Evolutionary conservation across 2,888 invertebrate genomes (phyloP), one percentile per base, ranked within the genome.

Genomic region (Nebria brevicollis): DNA sequence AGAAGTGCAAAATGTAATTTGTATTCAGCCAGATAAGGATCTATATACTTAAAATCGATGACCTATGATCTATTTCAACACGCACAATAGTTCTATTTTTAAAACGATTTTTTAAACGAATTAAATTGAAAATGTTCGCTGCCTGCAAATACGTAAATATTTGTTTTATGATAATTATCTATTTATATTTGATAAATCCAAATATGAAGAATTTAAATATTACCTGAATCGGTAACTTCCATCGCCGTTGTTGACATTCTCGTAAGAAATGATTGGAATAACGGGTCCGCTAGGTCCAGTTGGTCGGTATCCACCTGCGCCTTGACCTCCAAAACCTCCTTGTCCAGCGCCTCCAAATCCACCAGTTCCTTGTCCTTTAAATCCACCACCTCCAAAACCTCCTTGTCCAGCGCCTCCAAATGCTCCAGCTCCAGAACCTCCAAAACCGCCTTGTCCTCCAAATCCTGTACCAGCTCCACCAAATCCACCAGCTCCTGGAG

Each of bases 191-290:
- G 34, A 34, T 34, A 34, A 34, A 34, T 34, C 25, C 78, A 72
- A 72, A 66, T 65, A 65, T 75, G 75, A 75, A 72, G 66, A 73
- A 26, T 11, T 68, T 74, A 77, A 20, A 42, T 68, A 83, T 84
- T 86, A 90, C 89, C 89, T 89, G 85, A 90, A 92, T 84, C 90
- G 91, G 85, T 92, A 92, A 83, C 90, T 91, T 74, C 92, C 92
- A 86, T 92, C 92, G 7, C 91, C 91, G 82, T 91, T 91, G 84
- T 92, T 92, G 79, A 90, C 91, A 84, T 91, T 91, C 82, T 91
- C 92, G 85, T 90, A 91, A 0, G 91, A 91, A 8, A 92, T 84
- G 42, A 92, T 92, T 41, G 90, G 90, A 77, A 92, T 90, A 81
- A 88, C 89, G 43, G 90, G 90, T 66, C 90, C 87, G 34, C 87